Conservation (phyloP, 2,113 vertebrate species). For the Nesoenas mayeri region DNA sequence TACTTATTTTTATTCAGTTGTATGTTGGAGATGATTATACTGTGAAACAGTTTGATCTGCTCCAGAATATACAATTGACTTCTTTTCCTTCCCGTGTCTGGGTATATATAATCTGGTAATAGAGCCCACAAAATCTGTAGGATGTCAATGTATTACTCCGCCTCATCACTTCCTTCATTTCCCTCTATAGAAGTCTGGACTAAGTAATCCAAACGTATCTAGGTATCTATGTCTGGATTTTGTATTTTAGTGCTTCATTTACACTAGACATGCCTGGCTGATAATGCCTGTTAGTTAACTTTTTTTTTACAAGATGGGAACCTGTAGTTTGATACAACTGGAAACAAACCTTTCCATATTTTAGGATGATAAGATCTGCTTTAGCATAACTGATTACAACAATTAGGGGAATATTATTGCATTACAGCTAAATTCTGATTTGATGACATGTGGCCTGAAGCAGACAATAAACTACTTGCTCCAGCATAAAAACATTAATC, state of each 20-base stretch:
- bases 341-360: neutral
- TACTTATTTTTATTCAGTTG: no score
- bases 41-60: neutral
- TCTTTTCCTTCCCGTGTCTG: neutral
- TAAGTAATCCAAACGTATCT: neutral
- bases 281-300: neutral
- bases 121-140: neutral
- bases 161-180: neutral
- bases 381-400: neutral
- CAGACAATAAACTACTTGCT: constrained; percentile 38
- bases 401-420: neutral
- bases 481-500: constrained; percentile 53
- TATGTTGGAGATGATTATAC: neutral
- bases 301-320: neutral
- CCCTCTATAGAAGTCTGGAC: neutral
- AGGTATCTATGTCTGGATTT: neutral
- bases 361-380: neutral
- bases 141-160: neutral
- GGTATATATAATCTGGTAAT: neutral
- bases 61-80: neutral
- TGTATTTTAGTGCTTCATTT: neutral
- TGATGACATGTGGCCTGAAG: constrained; percentile 36
- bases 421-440: constrained; percentile 29
- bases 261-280: neutral
- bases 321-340: neutral